phyloP scores from a whole-genome alignment of 1,140 invertebrate genomes.

The Heliconius congener region DNA sequence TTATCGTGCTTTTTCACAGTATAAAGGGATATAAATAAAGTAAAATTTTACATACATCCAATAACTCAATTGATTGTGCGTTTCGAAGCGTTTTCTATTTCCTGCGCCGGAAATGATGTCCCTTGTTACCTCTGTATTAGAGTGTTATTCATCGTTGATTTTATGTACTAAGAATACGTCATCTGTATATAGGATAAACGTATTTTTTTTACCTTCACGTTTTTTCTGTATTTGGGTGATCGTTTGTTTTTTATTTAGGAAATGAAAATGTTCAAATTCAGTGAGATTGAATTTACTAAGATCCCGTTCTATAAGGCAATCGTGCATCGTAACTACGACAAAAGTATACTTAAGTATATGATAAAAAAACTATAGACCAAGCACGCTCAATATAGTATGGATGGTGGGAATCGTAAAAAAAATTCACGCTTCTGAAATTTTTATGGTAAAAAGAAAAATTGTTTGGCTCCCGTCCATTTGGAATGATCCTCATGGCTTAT shows the following conservation, averaged over 20 bases:
- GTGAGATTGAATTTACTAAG: neutral
- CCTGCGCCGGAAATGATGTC: slow-evolving; percentile 20
- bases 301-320: no score
- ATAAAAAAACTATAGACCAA: neutral
- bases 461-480: slow-evolving; percentile 2
- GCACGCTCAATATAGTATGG: neutral
- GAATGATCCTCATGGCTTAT: neutral
- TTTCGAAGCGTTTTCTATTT: slow-evolving; percentile 25
- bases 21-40: neutral
- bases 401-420: neutral
- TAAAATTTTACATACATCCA: neutral
- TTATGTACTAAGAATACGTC: neutral
- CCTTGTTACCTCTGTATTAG: slow-evolving; percentile 9
- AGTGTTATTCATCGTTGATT: neutral
- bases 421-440: neutral
- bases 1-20: neutral
- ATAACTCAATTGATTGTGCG: slow-evolving; percentile 19
- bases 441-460: neutral
- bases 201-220: no score
- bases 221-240: no score
- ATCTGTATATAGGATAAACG: neutral
- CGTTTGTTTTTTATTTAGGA: neutral
- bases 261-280: neutral
- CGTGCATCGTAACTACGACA: no score
- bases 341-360: no score